A percentile compares a stretch with the other conserved stretches of the same genome.
Evolutionary conservation across 2,888 invertebrate genomes (phyloP).

Genomic region (Malachius bipustulatus): DNA sequence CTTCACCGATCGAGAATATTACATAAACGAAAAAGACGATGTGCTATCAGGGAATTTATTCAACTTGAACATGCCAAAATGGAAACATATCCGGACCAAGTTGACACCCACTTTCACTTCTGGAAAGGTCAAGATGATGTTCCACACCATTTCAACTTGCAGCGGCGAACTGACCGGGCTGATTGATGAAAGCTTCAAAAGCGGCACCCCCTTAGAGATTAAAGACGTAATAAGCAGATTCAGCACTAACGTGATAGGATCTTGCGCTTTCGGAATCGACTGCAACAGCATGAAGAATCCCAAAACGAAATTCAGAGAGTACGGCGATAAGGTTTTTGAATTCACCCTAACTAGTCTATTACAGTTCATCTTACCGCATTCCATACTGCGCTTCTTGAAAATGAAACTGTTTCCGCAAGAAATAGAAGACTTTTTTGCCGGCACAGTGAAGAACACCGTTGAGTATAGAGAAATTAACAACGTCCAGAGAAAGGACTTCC

Average conservation of each 20-base stretch:
- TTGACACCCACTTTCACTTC: constrained; percentile 40
- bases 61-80: constrained; percentile 28
- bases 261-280: constrained; percentile 47
- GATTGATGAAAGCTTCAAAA: constrained; percentile 30
- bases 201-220: constrained; percentile 24
- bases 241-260: constrained; percentile 47
- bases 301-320: constrained; percentile 35
- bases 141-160: constrained; percentile 43
- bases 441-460: constrained; percentile 7
- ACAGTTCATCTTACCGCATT: constrained; percentile 15
- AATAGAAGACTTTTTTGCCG: constrained; percentile 35
- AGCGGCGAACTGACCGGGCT: constrained; percentile 40
- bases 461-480: constrained; percentile 5
- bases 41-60: constrained; percentile 26
- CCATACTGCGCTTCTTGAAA: constrained; percentile 18
- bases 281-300: constrained; percentile 43
- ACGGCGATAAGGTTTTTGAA: constrained; percentile 22
- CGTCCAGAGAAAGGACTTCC: constrained; percentile 1
- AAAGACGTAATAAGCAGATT: constrained; percentile 43
- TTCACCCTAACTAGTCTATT: constrained; percentile 13
- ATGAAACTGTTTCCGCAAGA: constrained; percentile 21
- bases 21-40: constrained; percentile 27
- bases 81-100: constrained; percentile 35
- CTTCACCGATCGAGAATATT: constrained; percentile 29
- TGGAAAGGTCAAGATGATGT: constrained; percentile 54